Evolutionary conservation across 1,140 invertebrate genomes (phyloP).

Genomic region (Steinernema khuongi): DNA sequence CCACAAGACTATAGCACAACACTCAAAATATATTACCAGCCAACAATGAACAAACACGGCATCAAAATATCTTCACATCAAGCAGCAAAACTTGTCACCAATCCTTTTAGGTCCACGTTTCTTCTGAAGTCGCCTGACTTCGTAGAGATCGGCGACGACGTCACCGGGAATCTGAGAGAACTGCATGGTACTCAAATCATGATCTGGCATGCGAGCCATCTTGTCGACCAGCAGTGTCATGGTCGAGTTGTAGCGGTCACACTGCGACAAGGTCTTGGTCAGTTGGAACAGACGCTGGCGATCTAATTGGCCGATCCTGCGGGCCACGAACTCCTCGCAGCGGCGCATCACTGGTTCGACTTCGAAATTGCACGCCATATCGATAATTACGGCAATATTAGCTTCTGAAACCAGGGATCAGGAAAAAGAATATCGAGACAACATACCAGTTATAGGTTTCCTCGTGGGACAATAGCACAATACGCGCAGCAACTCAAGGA

Average conservation of each 20-base stretch:
- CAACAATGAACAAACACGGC: too few species aligned
- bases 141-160: not conserved
- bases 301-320: not conserved
- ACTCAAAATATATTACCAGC: not conserved
- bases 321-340: not conserved
- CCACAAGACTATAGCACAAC: not conserved
- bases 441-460: slow-evolving; percentile 5
- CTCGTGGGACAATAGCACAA: not conserved
- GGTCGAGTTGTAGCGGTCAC: not conserved
- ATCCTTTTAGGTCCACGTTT: not conserved
- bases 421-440: not conserved
- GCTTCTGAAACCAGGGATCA: not conserved
- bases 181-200: slow-evolving; percentile 3
- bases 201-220: not conserved
- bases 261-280: not conserved
- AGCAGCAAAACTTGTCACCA: not conserved
- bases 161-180: slow-evolving; percentile 6
- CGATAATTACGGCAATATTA: not conserved
- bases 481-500: not conserved
- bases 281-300: slow-evolving; percentile 1
- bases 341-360: slow-evolving; percentile 4
- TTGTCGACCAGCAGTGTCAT: slow-evolving; percentile 12
- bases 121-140: not conserved
- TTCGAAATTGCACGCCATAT: not conserved
- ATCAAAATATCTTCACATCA: too few species aligned